Evolutionary conservation across 2,888 invertebrate species (phyloP), one percentile per base, ranked within the genome.

Genomic region (Trichogramma evanescens): DNA sequence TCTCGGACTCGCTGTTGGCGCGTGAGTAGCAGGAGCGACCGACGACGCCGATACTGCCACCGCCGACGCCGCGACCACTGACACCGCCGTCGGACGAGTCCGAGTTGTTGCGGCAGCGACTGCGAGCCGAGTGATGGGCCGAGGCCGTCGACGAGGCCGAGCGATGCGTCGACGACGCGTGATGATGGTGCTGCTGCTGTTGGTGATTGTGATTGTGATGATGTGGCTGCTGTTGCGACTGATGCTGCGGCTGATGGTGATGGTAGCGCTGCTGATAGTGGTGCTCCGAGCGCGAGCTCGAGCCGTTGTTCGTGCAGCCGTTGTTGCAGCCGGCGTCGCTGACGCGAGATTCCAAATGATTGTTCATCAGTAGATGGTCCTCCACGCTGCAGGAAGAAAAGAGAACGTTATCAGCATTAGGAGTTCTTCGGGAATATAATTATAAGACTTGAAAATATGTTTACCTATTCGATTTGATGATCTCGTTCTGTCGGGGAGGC

Each of bases 1-100:
- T 26, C 54, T 75, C 76, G 42, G 74, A 75, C 56, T 76, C 76
- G 3, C 75, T 75, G 60, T 73, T 73, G 26, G 26, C 26, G 45
- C 76, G 68, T 8, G 76, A 75, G 64, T 75, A 76, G 53, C 66
- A 65, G 26, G 26, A 26, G 26, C 26, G 26, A 26, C 26, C 26
- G 26, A 26, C 26, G 26, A 26, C 26, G 26, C 26, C 26, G 26
- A 26, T 26, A 26, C 26, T 26, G 26, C 26, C 26, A 26, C 26
- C 26, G 26, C 26, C 26, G 26, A 26, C 26, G 26, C 68, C 50
- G 3, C 26, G 26, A 2, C 26, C 26, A 2, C 26, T 26, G 26
- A 26, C 26, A 26, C 26, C 26, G 3, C 72, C 73, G 44, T 74
- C 74, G 66, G 72, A 71, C 8, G 74, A 73, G 45, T 76, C 75